Evolutionary conservation across 37 sponge, comb jelly and placozoan species (phyloP).

Genomic region (Agelas oroides): DNA sequence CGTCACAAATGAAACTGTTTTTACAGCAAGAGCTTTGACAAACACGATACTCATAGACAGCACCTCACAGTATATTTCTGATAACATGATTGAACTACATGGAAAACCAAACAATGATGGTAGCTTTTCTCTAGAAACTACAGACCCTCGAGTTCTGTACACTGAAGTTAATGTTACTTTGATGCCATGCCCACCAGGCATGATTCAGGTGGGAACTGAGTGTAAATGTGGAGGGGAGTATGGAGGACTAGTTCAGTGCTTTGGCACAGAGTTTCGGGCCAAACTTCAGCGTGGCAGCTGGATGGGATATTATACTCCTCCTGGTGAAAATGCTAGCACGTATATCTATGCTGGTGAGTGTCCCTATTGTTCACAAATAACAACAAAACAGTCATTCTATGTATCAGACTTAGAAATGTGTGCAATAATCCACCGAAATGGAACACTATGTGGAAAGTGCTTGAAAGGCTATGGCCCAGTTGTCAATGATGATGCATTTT

Average conservation of each 20-base stretch:
- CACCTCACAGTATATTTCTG: constrained; percentile 43
- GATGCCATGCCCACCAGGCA: constrained; percentile 64
- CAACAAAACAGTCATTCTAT: neutral
- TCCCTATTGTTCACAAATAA: constrained; percentile 20
- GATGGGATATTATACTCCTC: constrained; percentile 5
- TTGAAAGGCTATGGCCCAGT: constrained; percentile 38
- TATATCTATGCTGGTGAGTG: neutral
- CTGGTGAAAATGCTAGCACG: neutral
- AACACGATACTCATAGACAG: neutral
- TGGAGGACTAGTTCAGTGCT: constrained; percentile 25
- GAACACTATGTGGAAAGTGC: constrained; percentile 70
- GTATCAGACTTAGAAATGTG: constrained; percentile 2
- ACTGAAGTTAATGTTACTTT: constrained; percentile 40
- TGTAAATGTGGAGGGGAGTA: constrained; percentile 30
- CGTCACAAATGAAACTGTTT: constrained; percentile 43
- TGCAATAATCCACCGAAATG: constrained; percentile 41
- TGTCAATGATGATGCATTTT: constrained; percentile 12
- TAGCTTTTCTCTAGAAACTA: constrained; percentile 27
- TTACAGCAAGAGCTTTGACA: constrained; percentile 1
- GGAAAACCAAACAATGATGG: constrained; percentile 9
- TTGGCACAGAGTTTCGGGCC: neutral
- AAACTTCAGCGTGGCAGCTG: constrained; percentile 19
- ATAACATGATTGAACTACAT: constrained; percentile 21
- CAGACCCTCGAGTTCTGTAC: constrained; percentile 51
- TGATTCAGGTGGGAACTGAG: neutral